Percentiles rank a stretch among this genome's conserved stretches.
These are phyloP conservation scores for Amblyraja radiata DNA, from an alignment of 2,797 vertebrate genomes.

Conservation along the genomic window DNA sequence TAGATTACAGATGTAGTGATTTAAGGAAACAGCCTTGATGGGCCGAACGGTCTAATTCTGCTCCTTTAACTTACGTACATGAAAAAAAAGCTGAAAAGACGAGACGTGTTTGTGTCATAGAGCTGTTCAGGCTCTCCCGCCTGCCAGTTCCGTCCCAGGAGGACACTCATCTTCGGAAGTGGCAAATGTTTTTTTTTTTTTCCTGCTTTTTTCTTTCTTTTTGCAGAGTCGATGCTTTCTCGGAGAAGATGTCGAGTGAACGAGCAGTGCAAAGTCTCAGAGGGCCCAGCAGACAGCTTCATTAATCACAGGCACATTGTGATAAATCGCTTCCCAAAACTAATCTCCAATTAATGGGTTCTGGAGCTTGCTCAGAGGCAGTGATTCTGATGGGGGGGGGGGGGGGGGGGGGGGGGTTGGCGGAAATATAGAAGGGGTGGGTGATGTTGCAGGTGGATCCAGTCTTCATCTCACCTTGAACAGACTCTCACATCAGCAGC, in stretches of 20 bases:
- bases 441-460: too few relatives aligned
- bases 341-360: conserved; percentile 17
- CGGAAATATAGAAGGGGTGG: too few relatives aligned
- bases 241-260: not conserved
- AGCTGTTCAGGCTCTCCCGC: not conserved
- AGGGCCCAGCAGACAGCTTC: conserved; percentile 1
- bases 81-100: not conserved
- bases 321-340: conserved; percentile 29
- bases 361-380: not conserved
- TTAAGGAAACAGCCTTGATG: too few relatives aligned
- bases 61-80: not conserved
- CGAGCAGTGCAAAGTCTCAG: not conserved
- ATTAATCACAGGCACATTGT: conserved; percentile 26
- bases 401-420: too few relatives aligned
- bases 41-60: too few relatives aligned
- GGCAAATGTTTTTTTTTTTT: not conserved
- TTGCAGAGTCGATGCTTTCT: conserved; percentile 16
- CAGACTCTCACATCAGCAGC: not conserved
- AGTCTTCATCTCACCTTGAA: not conserved
- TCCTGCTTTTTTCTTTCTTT: not conserved
- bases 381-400: not conserved
- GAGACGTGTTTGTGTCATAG: not conserved
- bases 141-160: not conserved
- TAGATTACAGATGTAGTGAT: too few relatives aligned
- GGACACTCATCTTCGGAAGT: not conserved